Evolutionary conservation across 2,113 vertebrate species (phyloP), one percentile per base, ranked within the genome.

Genomic region (Mormoops blainvillei): DNA sequence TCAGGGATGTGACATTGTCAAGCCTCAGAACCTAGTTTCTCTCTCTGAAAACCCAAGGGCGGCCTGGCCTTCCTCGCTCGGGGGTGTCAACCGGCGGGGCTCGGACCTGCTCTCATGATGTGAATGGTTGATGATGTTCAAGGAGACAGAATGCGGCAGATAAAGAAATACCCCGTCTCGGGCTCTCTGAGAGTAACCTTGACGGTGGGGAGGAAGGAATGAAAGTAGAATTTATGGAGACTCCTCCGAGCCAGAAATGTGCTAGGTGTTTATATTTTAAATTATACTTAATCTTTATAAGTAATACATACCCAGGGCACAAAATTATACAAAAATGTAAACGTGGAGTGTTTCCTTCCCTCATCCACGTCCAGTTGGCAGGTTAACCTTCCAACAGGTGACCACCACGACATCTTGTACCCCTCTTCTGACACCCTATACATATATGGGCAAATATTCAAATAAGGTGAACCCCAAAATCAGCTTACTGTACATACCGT

Each of bases 401-500:
- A n/a, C 24, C 18, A n/a, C 24, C 18, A 4, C n/a, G 9, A n/a
- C 2, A 2, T n/a, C 54, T 50, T 14, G 5, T 11, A 41, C 2
- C 43, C 43, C 1, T 4, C 9, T 36, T 0, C 33, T 1, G 20
- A 9, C 28, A 11, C 19, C 65, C 15, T 43, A 0, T 1, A 14
- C 5, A 3, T 9, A 3, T 9, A 41, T 1, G 10, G 58, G 52
- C 50, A 58, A 24, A 24, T 65, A 31, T 6, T 31, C 56, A 56
- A 80, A 67, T 56, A 48, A 22, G 8, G 8, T 1, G 12, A n/a
- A 33, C 28, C 48, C 20, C 16, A 22, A 80, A 28, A 33, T n/a
- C 7, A 41, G 28, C 54, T 90, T 26, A 7, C 45, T 7, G 0
- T 2, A 0, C 3, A 16, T 0, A 16, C 95, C 0, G 0, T 18